A percentile compares a stretch with the other conserved stretches of the same genome.
These are phyloP conservation scores for Hoplostethus mediterraneus DNA, from an alignment of 2,797 vertebrate species.

Conservation along the genomic window DNA sequence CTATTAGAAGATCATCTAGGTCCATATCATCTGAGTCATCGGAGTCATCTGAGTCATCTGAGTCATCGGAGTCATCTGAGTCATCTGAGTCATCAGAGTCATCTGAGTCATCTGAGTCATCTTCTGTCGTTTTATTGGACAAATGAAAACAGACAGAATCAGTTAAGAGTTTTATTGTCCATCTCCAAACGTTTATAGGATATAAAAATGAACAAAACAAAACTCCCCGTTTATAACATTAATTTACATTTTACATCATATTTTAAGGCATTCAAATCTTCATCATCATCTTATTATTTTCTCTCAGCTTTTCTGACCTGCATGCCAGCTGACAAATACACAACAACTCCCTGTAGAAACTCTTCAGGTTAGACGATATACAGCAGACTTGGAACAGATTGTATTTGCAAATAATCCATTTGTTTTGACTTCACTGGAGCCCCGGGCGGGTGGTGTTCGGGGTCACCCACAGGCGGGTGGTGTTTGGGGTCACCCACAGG, in stretches of 20 bases:
- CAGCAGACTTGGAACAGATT: too few relatives aligned
- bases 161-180: background rate
- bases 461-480: too few relatives aligned
- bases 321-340: conserved; percentile 80
- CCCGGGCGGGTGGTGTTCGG: too few relatives aligned
- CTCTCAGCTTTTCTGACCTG: conserved; percentile 84
- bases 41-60: background rate
- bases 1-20: too few relatives aligned
- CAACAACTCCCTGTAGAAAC: background rate
- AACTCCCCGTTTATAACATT: background rate
- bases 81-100: too few relatives aligned
- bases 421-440: too few relatives aligned
- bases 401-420: too few relatives aligned
- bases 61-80: background rate
- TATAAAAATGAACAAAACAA: background rate
- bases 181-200: background rate
- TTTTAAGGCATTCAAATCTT: background rate
- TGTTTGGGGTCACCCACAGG: too few relatives aligned
- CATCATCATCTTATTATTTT: conserved; percentile 4
- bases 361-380: background rate
- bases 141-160: background rate
- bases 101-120: background rate
- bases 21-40: too few relatives aligned
- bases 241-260: background rate
- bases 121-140: background rate